Conservation (phyloP, 2,888 invertebrate genomes). For the Spialia ferax region DNA sequence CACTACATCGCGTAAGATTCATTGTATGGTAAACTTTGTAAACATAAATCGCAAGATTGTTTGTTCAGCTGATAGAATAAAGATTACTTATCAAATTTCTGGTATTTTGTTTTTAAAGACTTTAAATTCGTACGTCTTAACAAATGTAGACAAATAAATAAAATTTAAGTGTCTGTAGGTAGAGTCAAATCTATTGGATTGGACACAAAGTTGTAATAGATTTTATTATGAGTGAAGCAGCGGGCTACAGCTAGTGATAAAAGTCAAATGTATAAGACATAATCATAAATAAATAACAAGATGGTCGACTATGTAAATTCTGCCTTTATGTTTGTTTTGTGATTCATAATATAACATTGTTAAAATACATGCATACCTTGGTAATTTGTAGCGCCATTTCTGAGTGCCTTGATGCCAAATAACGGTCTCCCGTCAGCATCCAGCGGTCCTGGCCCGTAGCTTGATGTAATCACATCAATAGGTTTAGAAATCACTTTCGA, state of each 20-base stretch:
- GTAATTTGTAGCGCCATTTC: slow-evolving; percentile 87
- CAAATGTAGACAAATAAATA: too few species aligned
- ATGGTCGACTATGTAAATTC: background rate
- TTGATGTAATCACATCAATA: slow-evolving; percentile 91
- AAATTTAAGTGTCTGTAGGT: too few species aligned
- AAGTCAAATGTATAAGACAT: too few species aligned
- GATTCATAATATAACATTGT: background rate
- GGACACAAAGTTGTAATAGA: too few species aligned
- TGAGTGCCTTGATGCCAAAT: slow-evolving; percentile 92
- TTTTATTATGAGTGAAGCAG: too few species aligned
- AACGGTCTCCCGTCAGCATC: slow-evolving; percentile 93
- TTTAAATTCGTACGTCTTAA: too few species aligned
- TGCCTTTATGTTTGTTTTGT: background rate
- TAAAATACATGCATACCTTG: slow-evolving; percentile 88
- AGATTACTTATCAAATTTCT: background rate
- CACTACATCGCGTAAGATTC: slow-evolving; percentile 23
- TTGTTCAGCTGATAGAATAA: slow-evolving; percentile 25
- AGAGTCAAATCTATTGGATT: too few species aligned
- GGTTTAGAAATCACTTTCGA: slow-evolving; percentile 75
- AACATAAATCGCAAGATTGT: background rate
- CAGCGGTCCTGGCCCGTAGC: slow-evolving; percentile 94
- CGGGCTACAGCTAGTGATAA: too few species aligned
- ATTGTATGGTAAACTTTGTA: slow-evolving; percentile 14
- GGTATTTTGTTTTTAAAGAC: too few species aligned
- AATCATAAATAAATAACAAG: background rate